A percentile compares a stretch with the other conserved stretches of the same genome.
These are phyloP conservation scores for Rutilus rutilus DNA, from an alignment of 2,113 vertebrate genomes.

Conservation along the genomic window DNA sequence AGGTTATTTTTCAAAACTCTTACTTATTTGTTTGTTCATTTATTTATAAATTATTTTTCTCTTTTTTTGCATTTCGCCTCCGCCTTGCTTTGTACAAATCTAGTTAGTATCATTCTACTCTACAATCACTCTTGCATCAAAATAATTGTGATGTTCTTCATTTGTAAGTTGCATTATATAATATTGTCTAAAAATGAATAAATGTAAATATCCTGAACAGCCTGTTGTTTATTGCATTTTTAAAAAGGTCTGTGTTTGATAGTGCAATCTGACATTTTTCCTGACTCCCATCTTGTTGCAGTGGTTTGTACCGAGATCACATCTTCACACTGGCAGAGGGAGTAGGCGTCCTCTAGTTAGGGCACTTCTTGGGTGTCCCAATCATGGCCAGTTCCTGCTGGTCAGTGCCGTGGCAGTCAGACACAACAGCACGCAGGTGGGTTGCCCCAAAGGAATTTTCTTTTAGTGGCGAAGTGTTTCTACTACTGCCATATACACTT, in stretches of 20 bases:
- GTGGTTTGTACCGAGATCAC: conserved; percentile 62
- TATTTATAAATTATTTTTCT: neutral
- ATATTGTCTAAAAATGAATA: neutral
- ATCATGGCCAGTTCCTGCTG: conserved; percentile 66
- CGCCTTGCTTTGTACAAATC: neutral
- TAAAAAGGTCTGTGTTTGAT: neutral
- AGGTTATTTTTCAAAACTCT: too few relatives aligned
- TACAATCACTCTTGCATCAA: neutral
- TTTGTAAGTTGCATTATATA: neutral
- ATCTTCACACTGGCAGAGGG: conserved; percentile 66
- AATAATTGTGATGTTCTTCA: neutral
- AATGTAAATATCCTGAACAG: neutral
- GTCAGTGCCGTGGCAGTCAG: conserved; percentile 66
- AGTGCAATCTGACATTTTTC: conserved; percentile 65
- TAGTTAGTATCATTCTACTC: too few relatives aligned
- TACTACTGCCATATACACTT: neutral
- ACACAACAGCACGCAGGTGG: conserved; percentile 76
- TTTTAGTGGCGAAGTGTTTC: neutral
- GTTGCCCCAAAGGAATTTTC: neutral
- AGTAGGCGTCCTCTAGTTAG: conserved; percentile 48
- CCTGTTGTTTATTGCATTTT: neutral
- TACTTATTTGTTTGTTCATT: neutral
- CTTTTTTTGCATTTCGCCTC: neutral
- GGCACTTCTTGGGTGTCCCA: conserved; percentile 60
- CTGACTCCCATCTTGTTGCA: conserved; percentile 36